Base-by-base conservation (phyloP, 2,888 invertebrate genomes). In the Portevinia maculata region DNA sequence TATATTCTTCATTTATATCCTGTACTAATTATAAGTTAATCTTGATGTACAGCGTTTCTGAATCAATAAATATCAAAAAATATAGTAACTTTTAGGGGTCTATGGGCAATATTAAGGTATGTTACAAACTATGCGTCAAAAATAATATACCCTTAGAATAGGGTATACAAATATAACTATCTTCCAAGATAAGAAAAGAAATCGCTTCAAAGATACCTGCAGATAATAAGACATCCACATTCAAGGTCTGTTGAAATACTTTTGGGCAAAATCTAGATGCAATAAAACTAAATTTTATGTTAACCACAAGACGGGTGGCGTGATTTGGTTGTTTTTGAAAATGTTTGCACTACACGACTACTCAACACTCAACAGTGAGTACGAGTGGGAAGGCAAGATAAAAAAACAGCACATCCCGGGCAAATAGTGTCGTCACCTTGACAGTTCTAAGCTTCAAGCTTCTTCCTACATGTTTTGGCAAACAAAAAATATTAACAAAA, bases 181-280 rank as follows among this genome's bases (percentile, higher is more conserved):
- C 19, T 52, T 52, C 15, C 1, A 34, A 46, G 32, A 24, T 15
- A 24, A 32, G n/a, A n/a, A n/a, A n/a, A n/a, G n/a, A n/a, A n/a
- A n/a, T n/a, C n/a, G n/a, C n/a, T n/a, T n/a, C n/a, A n/a, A n/a
- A n/a, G n/a, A n/a, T n/a, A n/a, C n/a, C n/a, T n/a, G n/a, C n/a
- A n/a, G n/a, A n/a, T n/a, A n/a, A n/a, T n/a, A 50, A 28, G 21
- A 28, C 44, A 11, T 34, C 21, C 59, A 34, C 37, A 46, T 44
- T 67, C 83, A 83, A 83, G 83, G 83, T 78, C 78, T 70, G 19
- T 21, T 8, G 28, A 44, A 41, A 50, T 52, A 57, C 41, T 60
- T 76, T 76, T 65, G n/a, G 52, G 53, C 1, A 13, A 37, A 81
- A 53, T 64, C 59, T 71, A 76, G 70, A 60, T 76, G 76, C 81